Base-by-base conservation (phyloP, 1,140 invertebrate genomes). In the Saccostrea cuccullata region DNA sequence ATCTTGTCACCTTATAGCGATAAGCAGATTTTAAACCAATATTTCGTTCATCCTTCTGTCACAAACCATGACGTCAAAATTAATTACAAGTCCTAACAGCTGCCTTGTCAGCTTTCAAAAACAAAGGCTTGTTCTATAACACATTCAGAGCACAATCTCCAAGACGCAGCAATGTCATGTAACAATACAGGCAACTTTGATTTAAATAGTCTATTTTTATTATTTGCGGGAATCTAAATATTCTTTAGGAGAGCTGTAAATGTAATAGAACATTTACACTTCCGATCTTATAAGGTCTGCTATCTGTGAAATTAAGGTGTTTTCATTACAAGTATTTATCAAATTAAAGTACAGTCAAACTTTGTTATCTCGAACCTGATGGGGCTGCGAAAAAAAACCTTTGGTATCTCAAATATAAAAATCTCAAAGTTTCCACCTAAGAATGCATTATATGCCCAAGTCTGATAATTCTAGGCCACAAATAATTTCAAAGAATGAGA, bases 1-100 rank as follows among this genome's bases (percentile, higher is more conserved):
- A 77, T 36, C 15, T 77, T 26, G 30, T 13, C 11, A 30, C 70
- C 70, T 17, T 13, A 30, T 26, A 26, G 23, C 9, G 0, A 11
- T 77, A 77, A 77, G 70, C 70, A 15, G 70, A 77, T 77, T 36
- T 17, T 12, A 9, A 77, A 77, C 23, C 70, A 77, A 30, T 77
- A 15, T 30, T 36, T 77, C 13, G 58, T 64, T 6, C 17, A 64
- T 64, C 58, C 58, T 30, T 30, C 15, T 30, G 26, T 77, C 70
- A 77, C 70, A 77, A 26, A 30, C 4, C 26, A 15, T 11, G 11
- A 6, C 26, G 26, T 15, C 26, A 40, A 15, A 36, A 36, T 77
- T 77, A 40, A 77, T 77, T 36, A 77, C 26, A 26, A 47, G 5
- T 47, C 47, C 9, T 47, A 13, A 15, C 26, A 15, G 13, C 70